Conservation (phyloP, 2,888 invertebrate species). For the Sialis lutaria region DNA sequence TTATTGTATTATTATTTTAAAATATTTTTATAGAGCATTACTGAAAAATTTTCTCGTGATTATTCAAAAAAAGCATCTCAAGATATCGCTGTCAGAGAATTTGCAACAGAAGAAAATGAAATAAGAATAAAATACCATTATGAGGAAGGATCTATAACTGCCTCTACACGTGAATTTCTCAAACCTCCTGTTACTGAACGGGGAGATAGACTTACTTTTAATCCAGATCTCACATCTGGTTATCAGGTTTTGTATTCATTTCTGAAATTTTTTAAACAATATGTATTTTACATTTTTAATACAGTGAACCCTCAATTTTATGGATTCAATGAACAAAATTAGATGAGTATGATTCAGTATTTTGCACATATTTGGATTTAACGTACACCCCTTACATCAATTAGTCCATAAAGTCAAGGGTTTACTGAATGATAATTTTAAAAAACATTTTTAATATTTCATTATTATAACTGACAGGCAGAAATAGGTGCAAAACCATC, state of each 20-base stretch:
- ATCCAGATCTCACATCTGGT: constrained; percentile 42
- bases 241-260: constrained; percentile 35
- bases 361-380: too few species aligned
- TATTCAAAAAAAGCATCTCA: constrained; percentile 31
- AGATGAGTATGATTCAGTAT: too few species aligned
- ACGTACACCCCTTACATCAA: too few species aligned
- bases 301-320: too few species aligned
- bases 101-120: constrained; percentile 38
- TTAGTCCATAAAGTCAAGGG: too few species aligned
- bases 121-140: constrained; percentile 48
- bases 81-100: constrained; percentile 48
- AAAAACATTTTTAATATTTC: too few species aligned
- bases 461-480: constrained; percentile 26
- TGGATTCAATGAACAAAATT: too few species aligned
- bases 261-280: background rate
- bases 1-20: background rate
- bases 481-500: constrained; percentile 39
- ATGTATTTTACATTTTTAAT: background rate
- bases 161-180: constrained; percentile 42
- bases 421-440: too few species aligned
- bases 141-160: constrained; percentile 37
- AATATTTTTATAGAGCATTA: constrained; percentile 27
- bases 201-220: constrained; percentile 44
- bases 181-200: constrained; percentile 56
- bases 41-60: constrained; percentile 45